phyloP scores from a whole-genome alignment of 2,888 invertebrate genomes.

The Polydesmus complanatus region DNA sequence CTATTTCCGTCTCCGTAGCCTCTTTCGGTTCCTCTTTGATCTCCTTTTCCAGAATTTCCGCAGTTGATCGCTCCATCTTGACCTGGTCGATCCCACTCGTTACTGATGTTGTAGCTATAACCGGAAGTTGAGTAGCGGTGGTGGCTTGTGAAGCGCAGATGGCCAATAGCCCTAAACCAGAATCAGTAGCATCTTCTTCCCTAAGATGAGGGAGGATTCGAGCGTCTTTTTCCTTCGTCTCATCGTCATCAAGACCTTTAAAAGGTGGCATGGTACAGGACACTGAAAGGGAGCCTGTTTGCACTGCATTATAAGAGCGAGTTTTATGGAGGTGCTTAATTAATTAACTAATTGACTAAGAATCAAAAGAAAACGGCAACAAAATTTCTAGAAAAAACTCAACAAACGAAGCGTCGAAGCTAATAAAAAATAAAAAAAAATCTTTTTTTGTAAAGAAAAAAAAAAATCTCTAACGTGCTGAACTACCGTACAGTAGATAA shows the following conservation, averaged over 20 bases:
- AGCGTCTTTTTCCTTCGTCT: neutral
- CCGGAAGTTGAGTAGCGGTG: too few relatives aligned
- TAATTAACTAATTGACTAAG: neutral
- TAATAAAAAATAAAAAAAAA: neutral
- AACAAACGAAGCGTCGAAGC: neutral
- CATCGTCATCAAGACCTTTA: slow-evolving; percentile 15
- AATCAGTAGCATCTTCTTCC: neutral
- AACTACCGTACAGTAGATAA: neutral
- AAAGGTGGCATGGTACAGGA: slow-evolving; percentile 17
- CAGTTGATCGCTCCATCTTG: too few relatives aligned
- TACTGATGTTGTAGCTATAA: too few relatives aligned
- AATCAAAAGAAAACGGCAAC: neutral
- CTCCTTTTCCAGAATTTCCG: neutral
- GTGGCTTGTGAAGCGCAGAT: slow-evolving; percentile 13
- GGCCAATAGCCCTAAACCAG: slow-evolving; percentile 17
- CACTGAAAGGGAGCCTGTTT: slow-evolving; percentile 17
- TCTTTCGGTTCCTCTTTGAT: neutral
- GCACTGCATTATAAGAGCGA: slow-evolving; percentile 15
- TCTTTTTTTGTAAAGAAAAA: too few relatives aligned
- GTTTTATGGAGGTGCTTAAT: slow-evolving; percentile 7
- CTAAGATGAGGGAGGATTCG: neutral
- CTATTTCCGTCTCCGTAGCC: too few relatives aligned
- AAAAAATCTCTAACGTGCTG: neutral
- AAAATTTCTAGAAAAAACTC: too few relatives aligned
- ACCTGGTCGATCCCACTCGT: too few relatives aligned